These are phyloP conservation scores for Drosophila histrio DNA, from an alignment of 2,888 invertebrate species.

Conservation along the genomic window DNA sequence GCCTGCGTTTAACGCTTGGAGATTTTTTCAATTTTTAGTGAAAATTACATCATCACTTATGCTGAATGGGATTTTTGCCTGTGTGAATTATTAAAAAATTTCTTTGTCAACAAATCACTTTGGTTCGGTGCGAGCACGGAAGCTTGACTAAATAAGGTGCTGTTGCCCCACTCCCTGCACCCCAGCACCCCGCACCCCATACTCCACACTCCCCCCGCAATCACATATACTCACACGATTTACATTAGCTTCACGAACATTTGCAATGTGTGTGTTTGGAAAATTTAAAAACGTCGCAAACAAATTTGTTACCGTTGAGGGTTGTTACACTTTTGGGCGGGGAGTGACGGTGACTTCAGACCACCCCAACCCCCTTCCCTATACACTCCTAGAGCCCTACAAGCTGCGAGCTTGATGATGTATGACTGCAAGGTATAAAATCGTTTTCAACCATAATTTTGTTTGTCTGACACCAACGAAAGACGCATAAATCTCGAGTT, in stretches of 20 bases:
- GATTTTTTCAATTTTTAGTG: slow-evolving; percentile 76
- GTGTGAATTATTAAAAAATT: slow-evolving; percentile 81
- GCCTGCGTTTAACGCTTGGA: slow-evolving; percentile 40
- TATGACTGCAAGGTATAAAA: slow-evolving; percentile 76
- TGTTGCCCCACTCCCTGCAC: slow-evolving; percentile 12
- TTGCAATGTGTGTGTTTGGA: slow-evolving; percentile 46
- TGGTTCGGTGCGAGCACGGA: slow-evolving; percentile 34
- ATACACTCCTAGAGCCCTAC: background rate
- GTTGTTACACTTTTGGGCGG: slow-evolving; percentile 48
- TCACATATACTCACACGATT: slow-evolving; percentile 46
- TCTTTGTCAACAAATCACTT: slow-evolving; percentile 82
- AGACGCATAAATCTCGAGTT: slow-evolving; percentile 64
- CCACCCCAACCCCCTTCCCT: background rate
- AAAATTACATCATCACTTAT: slow-evolving; percentile 81
- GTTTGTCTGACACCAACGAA: slow-evolving; percentile 72
- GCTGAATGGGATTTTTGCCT: slow-evolving; percentile 68
- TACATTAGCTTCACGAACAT: slow-evolving; percentile 63
- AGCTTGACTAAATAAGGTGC: slow-evolving; percentile 70
- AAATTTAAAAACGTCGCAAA: slow-evolving; percentile 80
- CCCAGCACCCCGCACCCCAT: background rate
- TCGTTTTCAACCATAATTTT: slow-evolving; percentile 76
- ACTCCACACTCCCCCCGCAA: background rate
- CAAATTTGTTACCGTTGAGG: slow-evolving; percentile 77
- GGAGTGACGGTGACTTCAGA: slow-evolving; percentile 6
- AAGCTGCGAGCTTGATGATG: slow-evolving; percentile 58